Evolutionary conservation across 1,140 invertebrate species (phyloP).

Genomic region (Drosophila gunungcola): DNA sequence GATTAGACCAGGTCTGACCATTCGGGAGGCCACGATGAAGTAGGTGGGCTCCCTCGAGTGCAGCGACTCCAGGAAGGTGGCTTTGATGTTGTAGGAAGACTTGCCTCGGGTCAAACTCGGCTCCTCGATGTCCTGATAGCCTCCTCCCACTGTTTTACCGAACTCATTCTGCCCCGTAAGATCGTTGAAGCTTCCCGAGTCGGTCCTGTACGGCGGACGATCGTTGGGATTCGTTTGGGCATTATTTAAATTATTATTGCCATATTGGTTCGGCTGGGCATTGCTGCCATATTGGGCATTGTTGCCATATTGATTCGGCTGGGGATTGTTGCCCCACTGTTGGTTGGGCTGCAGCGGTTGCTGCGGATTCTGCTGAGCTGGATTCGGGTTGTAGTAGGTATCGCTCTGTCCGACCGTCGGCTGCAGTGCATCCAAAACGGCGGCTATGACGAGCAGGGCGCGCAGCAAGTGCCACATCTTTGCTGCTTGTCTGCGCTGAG

Average conservation of each 20-base stretch:
- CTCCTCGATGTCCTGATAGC: constrained; percentile 50
- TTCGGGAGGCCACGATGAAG: constrained; percentile 93
- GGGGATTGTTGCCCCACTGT: constrained; percentile 50
- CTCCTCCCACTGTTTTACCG: constrained; percentile 46
- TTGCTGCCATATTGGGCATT: constrained; percentile 6
- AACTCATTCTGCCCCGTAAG: constrained; percentile 60
- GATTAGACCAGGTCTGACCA: constrained; percentile 94
- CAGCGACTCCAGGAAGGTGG: constrained; percentile 69
- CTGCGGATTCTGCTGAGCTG: constrained; percentile 43
- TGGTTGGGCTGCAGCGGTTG: constrained; percentile 37
- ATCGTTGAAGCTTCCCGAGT: constrained; percentile 59
- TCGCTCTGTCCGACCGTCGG: constrained; percentile 53
- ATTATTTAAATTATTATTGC: constrained; percentile 22
- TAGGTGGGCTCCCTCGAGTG: constrained; percentile 87
- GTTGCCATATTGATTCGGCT: constrained; percentile 32
- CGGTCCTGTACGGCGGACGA: constrained; percentile 56
- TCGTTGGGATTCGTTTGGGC: constrained; percentile 40
- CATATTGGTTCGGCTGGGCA: constrained; percentile 28
- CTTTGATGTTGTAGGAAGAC: constrained; percentile 70
- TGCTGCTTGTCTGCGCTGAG: background rate
- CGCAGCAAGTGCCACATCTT: constrained; percentile 71
- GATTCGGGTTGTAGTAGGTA: constrained; percentile 55
- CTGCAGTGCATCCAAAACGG: constrained; percentile 30
- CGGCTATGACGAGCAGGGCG: constrained; percentile 51
- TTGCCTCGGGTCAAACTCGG: constrained; percentile 67